Evolutionary conservation across 1,140 invertebrate genomes (phyloP).

Genomic region (Meloidogyne chitwoodi): DNA sequence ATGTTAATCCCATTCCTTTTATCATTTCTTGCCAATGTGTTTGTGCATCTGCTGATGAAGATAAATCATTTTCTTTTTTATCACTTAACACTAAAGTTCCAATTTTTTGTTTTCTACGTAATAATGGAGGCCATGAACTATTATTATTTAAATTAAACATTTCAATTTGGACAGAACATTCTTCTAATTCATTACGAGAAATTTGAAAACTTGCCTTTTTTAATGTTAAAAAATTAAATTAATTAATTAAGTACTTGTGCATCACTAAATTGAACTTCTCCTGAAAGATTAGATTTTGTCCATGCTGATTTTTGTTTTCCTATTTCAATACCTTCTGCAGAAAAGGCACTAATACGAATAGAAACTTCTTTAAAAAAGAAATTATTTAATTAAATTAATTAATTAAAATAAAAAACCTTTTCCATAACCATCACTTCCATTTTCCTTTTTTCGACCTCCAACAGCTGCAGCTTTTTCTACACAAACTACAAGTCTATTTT

Average conservation of each 20-base stretch:
- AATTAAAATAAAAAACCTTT: not conserved
- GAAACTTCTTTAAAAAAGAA: not conserved
- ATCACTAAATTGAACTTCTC: not conserved
- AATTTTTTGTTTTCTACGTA: slow-evolving; percentile 7
- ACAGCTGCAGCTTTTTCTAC: not conserved
- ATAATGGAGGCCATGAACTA: not conserved
- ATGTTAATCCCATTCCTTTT: slow-evolving; percentile 24
- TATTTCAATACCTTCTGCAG: not conserved
- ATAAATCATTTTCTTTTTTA: not conserved
- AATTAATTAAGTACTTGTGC: not conserved
- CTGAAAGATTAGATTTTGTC: not conserved
- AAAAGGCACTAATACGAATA: slow-evolving; percentile 3
- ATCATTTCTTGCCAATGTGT: slow-evolving; percentile 22
- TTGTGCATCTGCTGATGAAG: slow-evolving; percentile 11
- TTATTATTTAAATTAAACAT: not conserved
- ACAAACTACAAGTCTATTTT: slow-evolving; percentile 15
- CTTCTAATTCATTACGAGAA: not conserved
- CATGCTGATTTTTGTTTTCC: slow-evolving; percentile 6
- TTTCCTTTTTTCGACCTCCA: not conserved
- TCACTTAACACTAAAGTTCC: slow-evolving; percentile 1
- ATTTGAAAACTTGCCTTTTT: slow-evolving; percentile 2
- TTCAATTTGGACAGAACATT: not conserved
- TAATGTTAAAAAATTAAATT: not conserved
- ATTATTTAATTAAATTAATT: not conserved
- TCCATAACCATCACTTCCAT: not conserved